phyloP scores from a whole-genome alignment of 2,888 invertebrate species.

The Epiblema foenella region DNA sequence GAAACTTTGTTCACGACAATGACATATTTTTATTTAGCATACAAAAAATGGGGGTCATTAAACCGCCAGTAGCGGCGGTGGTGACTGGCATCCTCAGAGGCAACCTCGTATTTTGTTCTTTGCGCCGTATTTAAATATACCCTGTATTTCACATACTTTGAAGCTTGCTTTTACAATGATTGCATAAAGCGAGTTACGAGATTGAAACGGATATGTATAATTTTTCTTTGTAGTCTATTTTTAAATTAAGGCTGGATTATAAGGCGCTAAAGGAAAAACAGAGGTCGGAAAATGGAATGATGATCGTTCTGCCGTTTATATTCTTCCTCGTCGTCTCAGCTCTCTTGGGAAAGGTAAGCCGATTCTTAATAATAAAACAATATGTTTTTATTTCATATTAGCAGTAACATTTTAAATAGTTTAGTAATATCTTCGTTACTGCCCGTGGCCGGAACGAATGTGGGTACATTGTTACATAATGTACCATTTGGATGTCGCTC shows the following conservation, averaged over 20 bases:
- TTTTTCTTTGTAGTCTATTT: conserved; percentile 43
- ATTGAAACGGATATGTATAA: conserved; percentile 4
- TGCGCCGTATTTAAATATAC: neutral
- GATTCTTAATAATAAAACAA: neutral
- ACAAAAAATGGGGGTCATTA: conserved; percentile 60
- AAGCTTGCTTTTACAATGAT: conserved; percentile 1
- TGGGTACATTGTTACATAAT: too few relatives aligned
- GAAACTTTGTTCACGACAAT: conserved; percentile 50
- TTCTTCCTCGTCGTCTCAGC: neutral
- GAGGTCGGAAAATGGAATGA: conserved; percentile 24
- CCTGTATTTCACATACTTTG: conserved; percentile 6
- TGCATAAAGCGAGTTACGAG: neutral
- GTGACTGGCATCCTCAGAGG: conserved; percentile 25
- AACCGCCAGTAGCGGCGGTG: conserved; percentile 43
- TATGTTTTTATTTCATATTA: too few relatives aligned
- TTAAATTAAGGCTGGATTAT: conserved; percentile 45
- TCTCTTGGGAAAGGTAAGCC: neutral
- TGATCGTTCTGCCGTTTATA: neutral
- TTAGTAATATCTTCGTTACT: too few relatives aligned
- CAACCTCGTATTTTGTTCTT: neutral
- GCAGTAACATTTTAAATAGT: too few relatives aligned
- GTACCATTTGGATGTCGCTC: too few relatives aligned
- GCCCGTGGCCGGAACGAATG: too few relatives aligned
- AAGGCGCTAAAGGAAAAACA: conserved; percentile 26
- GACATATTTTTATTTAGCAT: conserved; percentile 56